These are phyloP conservation scores for Apostichopus japonicus DNA, from an alignment of 35 echinoderm and acorn worm genomes.

Conservation along the genomic window DNA sequence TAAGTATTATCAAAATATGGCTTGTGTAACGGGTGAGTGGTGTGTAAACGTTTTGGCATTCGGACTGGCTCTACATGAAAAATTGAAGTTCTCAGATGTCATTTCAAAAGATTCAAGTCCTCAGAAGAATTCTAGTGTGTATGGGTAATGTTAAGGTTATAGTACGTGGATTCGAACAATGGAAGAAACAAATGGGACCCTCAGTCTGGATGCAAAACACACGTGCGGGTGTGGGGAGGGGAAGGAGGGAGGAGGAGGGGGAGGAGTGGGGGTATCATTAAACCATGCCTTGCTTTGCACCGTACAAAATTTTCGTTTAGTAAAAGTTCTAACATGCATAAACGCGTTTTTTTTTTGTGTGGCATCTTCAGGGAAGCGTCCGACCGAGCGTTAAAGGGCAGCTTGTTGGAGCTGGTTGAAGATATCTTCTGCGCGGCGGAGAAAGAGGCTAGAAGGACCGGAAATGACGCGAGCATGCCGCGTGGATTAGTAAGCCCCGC, in stretches of 20 bases:
- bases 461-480: constrained; percentile 72
- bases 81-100: too few species aligned
- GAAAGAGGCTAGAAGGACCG: constrained; percentile 83
- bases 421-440: constrained; percentile 80
- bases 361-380: constrained; percentile 68
- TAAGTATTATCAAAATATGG: background rate
- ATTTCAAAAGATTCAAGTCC: too few species aligned
- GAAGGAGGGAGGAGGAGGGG: background rate
- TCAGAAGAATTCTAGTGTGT: too few species aligned
- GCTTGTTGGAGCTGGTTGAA: constrained; percentile 83
- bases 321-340: background rate
- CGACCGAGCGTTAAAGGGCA: constrained; percentile 79
- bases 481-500: constrained; percentile 93
- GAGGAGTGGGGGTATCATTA: background rate
- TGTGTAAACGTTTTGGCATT: too few species aligned
- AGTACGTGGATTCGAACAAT: too few species aligned
- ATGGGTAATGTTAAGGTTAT: too few species aligned
- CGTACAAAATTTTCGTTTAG: background rate
- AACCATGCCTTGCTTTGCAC: background rate
- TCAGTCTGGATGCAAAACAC: too few species aligned
- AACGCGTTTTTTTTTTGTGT: background rate
- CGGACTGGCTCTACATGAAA: too few species aligned
- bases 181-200: too few species aligned
- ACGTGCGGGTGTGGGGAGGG: background rate
- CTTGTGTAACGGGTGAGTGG: too few species aligned